Base-by-base conservation (phyloP, 2,797 vertebrate species). In the Chiloscyllium punctatum region DNA sequence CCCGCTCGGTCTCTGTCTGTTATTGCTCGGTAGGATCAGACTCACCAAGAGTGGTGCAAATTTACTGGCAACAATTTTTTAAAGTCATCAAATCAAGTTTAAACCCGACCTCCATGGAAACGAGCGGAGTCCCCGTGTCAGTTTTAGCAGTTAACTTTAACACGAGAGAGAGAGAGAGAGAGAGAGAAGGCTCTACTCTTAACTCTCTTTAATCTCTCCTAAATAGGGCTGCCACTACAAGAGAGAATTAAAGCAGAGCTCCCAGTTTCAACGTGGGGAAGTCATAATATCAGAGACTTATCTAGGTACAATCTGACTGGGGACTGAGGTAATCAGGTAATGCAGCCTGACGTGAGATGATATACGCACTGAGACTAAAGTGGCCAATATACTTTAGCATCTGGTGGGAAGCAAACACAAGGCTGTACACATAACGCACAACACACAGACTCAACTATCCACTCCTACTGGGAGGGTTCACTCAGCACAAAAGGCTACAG, bases 1-100 rank as follows among this genome's bases (percentile, higher is more conserved):
- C 97, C 97, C 98, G 96, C 97, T 97, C 97, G 97, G 97, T 97
- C 97, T 98, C 97, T 96, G 97, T 90, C 72, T 97, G 97, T 96
- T 97, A 96, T 97, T 97, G 96, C 96, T 95, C 95, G 96, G 27
- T 71, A 77, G 94, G 94, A 77, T 71, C 33, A 21, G 71, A 33
- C 97, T 97, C 97, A 97, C 97, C 97, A 97, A 48, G 97, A 97
- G 97, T 97, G 97, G 96, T 97, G 97, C 96, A 96, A 97, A 97
- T 96, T 97, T 97, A 97, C 97, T 97, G 97, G 97, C 97, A 97
- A 96, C 96, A 96, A 96, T 96, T 94, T 90, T 33, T 84, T 53
- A 96, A 62, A 94, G 90, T 96, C 94, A 82, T 96, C 69, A 62
- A 82, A 84, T 96, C 91, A 96, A 96, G 90, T 96, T 96, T 96